A percentile compares a stretch with the other conserved stretches of the same genome.
Evolutionary conservation across 1,140 invertebrate genomes (phyloP).

Genomic region (Orchesella cincta): DNA sequence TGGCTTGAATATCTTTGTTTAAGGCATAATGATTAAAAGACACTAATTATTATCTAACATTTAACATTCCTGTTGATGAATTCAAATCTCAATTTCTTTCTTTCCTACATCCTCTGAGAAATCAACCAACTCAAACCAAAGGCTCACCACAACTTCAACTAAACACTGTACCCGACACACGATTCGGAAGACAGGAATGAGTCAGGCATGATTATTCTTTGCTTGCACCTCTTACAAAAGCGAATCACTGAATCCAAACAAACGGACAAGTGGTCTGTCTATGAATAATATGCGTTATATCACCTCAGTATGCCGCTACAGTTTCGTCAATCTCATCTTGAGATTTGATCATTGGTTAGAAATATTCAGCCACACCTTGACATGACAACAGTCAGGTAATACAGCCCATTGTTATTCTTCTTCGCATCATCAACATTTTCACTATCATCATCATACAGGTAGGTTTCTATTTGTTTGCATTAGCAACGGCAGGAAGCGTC

Average conservation of each 20-base stretch:
- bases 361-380: not conserved
- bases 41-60: not conserved
- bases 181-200: not conserved
- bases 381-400: not conserved
- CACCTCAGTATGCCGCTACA: not conserved
- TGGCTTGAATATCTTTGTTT: not conserved
- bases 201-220: not conserved
- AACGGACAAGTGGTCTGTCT: not conserved
- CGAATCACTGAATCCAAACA: not conserved
- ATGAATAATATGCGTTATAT: not conserved
- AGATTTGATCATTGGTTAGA: not conserved
- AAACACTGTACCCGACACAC: no score
- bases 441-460: no score
- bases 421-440: no score
- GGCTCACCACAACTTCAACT: no score
- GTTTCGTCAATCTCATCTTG: not conserved
- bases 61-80: not conserved
- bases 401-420: not conserved
- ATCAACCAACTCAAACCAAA: not conserved
- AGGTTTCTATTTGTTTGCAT: no score
- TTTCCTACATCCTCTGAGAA: not conserved
- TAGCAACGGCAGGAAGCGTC: no score
- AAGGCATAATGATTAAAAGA: not conserved
- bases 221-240: not conserved
- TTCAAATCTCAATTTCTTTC: not conserved